Evolutionary conservation across 2,113 vertebrate genomes (phyloP).

Genomic region (Alethe diademata): DNA sequence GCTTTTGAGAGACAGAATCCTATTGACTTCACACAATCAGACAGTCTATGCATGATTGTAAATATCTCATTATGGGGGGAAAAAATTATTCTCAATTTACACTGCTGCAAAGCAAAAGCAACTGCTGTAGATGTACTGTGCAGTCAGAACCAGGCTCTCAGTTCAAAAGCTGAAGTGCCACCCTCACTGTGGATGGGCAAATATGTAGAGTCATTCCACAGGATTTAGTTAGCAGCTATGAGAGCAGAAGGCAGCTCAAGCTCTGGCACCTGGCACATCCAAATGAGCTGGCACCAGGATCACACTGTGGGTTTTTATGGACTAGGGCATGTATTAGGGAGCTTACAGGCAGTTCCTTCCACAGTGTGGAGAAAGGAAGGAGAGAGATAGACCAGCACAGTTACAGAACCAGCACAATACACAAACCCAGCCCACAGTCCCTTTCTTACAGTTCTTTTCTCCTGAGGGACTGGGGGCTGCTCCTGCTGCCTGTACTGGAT

Average conservation of each 20-base stretch:
- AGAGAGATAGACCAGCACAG: not conserved
- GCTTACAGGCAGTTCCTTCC: not conserved
- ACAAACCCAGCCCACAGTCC: not conserved
- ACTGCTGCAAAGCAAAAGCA: not conserved
- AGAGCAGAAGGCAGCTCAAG: accelerated
- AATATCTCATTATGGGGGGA: not conserved
- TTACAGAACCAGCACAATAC: not conserved
- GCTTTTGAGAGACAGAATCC: not conserved
- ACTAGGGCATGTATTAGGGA: not conserved
- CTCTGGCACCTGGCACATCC: not conserved
- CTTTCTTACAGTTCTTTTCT: not conserved
- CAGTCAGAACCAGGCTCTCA: not conserved
- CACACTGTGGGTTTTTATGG: not conserved
- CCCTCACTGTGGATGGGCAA: not conserved
- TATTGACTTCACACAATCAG: not conserved
- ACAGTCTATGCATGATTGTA: not conserved
- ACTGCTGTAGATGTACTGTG: not conserved
- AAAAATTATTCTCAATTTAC: not conserved
- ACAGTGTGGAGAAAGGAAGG: not conserved
- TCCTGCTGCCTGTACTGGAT: not conserved
- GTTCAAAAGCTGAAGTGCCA: not conserved
- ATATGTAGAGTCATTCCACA: accelerated
- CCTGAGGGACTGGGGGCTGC: not conserved
- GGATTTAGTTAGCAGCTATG: not conserved
- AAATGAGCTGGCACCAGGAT: not conserved